Base-by-base conservation (phyloP, 2,113 vertebrate species). In the Mormyrus lacerda region DNA sequence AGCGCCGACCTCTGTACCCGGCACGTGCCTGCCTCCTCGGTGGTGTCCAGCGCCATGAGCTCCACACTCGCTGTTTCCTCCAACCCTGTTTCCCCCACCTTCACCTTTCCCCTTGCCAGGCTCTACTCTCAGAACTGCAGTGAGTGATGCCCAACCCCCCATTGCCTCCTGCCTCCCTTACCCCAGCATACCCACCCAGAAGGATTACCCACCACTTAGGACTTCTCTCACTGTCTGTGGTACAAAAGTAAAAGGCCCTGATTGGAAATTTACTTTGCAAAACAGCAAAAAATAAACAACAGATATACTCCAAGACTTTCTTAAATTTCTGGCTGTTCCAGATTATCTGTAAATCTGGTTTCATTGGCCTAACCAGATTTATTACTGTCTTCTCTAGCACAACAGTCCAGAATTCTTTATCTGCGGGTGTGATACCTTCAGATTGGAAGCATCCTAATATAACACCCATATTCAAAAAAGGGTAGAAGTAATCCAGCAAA, bases 41-140 rank as follows among this genome's bases (percentile, higher is more conserved):
- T 98, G 91, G 97, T 98, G 92, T 98, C 97, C 94, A 96, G 96
- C 1, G 95, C 95, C 94, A 96, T 96, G 95, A 96, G 95, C 93
- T 97, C 96, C 0, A 95, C 96, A 0, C 96, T 96, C 0, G 93
- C 93, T 9, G 89, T 96, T 51, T 94, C 96, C 87, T 95, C 95
- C 91, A 97, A 95, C 92, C 95, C 96, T 31, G 95, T 96, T 45
- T 96, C 96, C 3, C 97, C 97, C 91, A 95, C 96, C 92, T 96
- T 97, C 48, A 94, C 96, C 93, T 97, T 96, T 7, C 93, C 93
- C 65, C 92, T 97, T 50, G 94, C 96, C 91, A 95, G 94, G 51
- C 96, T 97, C 93, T 96, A 96, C 93, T 96, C 96, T 90, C 96
- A 96, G 91, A 97, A 98, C 92, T 97, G 96, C 96, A 97, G 97